phyloP scores from a whole-genome alignment of 1,140 invertebrate species.

The Agraylea sexmaculata region DNA sequence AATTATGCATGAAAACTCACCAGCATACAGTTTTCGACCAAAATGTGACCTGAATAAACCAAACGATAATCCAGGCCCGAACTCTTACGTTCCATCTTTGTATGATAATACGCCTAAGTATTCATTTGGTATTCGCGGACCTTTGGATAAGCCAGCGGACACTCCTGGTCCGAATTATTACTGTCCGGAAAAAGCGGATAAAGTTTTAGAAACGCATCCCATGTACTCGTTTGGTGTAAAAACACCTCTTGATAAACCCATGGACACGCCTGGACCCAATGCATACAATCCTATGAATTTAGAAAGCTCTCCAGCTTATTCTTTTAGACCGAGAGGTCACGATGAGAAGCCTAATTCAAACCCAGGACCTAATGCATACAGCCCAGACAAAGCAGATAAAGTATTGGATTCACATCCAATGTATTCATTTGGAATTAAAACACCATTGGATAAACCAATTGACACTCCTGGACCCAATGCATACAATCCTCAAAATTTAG shows the following conservation, averaged over 20 bases:
- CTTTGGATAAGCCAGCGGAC: constrained; percentile 26
- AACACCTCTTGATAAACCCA: constrained; percentile 38
- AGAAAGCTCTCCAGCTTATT: constrained; percentile 40
- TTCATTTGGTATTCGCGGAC: constrained; percentile 32
- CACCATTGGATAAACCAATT: constrained; percentile 23
- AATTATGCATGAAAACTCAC: constrained; percentile 30
- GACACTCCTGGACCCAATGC: constrained; percentile 39
- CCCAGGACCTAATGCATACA: constrained; percentile 41
- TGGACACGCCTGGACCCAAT: constrained; percentile 40
- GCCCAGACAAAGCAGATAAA: constrained; percentile 42
- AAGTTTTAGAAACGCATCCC: constrained; percentile 35
- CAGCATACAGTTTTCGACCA: constrained; percentile 22
- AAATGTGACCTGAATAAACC: constrained; percentile 25
- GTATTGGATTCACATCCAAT: constrained; percentile 35
- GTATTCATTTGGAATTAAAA: constrained; percentile 30
- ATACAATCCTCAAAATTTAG: constrained; percentile 46
- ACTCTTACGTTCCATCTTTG: constrained; percentile 20
- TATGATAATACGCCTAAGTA: constrained; percentile 32
- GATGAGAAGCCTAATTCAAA: constrained; percentile 35
- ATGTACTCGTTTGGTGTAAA: constrained; percentile 49
- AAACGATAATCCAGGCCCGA: constrained; percentile 28
- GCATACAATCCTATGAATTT: no score
- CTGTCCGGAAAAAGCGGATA: constrained; percentile 47
- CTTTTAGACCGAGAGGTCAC: constrained; percentile 40
- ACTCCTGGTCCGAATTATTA: constrained; percentile 60